Evolutionary conservation across 2,797 vertebrate genomes (phyloP), one percentile per base, ranked within the genome.

Genomic region (Sebastes kiyomatsui): DNA sequence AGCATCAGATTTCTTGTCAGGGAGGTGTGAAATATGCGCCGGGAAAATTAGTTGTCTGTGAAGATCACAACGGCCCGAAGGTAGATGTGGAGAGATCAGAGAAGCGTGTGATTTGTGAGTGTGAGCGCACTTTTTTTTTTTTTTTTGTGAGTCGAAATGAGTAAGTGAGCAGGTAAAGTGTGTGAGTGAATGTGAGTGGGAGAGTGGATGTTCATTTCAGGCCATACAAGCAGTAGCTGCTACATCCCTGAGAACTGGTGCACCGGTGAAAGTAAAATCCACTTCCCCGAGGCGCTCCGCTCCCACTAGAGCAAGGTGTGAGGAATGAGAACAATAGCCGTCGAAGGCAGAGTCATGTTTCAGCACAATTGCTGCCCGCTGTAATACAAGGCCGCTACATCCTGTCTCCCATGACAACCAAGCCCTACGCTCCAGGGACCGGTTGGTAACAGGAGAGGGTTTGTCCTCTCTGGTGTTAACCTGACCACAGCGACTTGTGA

Each of bases 351-450:
- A 87, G 77, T 85, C 82, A 14, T 81, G 90, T 90, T 92, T 83
- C 88, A 80, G 85, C 80, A 85, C 79, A 86, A 81, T 79, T 49
- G 72, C 76, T 30, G 82, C 69, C 80, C 16, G n/a, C 75, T 76
- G 81, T 79, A 86, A 87, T 46, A 78, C 87, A 54, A 79, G 84
- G 80, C 86, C 23, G 9, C 79, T 61, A 23, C 83, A 86, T 83
- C 81, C 87, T 10, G 84, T 84, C 87, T 90, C 90, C 90, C 87
- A 71, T 92, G 91, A 87, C 92, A 90, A 92, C 91, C 79, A 1
- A 75, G 60, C 79, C 74, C 67, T 1, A 2, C 4, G 67, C 75
- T 79, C 80, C 62, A 1, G 81, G 86, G 84, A 82, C 32, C 0
- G 35, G 64, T 2, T 5, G 52, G 72, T 64, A 67, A 72, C 49